phyloP scores from a whole-genome alignment of 2,888 invertebrate genomes.

The Stegana nigrithorax region DNA sequence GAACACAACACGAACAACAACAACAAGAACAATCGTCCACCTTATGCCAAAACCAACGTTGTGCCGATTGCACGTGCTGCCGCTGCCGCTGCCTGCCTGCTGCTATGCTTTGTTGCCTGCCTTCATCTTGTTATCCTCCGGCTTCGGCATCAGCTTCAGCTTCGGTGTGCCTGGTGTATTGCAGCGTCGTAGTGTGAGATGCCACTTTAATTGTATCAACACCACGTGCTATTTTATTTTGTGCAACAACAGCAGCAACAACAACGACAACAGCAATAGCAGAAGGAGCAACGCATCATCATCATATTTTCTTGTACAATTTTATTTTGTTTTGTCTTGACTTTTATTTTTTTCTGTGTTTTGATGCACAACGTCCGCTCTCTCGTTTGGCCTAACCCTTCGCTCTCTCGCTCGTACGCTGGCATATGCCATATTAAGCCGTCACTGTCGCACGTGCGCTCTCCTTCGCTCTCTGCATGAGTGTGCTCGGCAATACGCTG shows the following conservation, averaged over 20 bases:
- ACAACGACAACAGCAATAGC: too few species aligned
- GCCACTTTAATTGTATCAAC: conserved; percentile 57
- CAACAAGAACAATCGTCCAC: too few species aligned
- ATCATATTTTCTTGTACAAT: conserved; percentile 49
- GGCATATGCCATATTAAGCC: background rate
- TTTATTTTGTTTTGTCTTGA: conserved; percentile 36
- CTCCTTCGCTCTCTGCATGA: background rate
- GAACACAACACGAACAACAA: conserved; percentile 31
- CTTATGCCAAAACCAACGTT: too few species aligned
- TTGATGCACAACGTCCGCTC: background rate
- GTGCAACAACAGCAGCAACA: too few species aligned
- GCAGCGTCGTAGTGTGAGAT: conserved; percentile 11
- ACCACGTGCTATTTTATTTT: conserved; percentile 54
- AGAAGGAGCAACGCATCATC: too few species aligned
- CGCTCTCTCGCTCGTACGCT: background rate
- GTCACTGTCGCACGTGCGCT: background rate
- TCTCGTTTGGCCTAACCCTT: background rate
- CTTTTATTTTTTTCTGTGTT: background rate
- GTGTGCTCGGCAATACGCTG: background rate
- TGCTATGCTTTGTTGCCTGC: too few species aligned
- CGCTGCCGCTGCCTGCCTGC: too few species aligned
- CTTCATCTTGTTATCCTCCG: too few species aligned
- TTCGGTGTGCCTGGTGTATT: too few species aligned
- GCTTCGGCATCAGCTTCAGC: too few species aligned
- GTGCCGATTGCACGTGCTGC: too few species aligned